Evolutionary conservation across 1,140 invertebrate genomes (phyloP), one percentile per base, ranked within the genome.

Genomic region (Bombyx mandarina): DNA sequence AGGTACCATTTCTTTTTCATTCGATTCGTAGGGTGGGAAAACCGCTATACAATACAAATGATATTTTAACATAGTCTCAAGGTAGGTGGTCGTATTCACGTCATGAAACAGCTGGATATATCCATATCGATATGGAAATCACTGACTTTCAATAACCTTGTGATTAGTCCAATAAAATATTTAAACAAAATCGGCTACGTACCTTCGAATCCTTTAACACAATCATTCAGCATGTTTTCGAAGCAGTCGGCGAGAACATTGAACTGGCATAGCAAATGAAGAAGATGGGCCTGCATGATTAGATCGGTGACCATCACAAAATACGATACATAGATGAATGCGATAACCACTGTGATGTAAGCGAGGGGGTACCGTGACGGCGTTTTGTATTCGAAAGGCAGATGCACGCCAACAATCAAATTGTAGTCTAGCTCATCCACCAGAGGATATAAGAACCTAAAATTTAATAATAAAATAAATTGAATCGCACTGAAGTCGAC

Each of bases 401-500:
- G 9, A 0, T 44, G 56, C 6, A 73, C 52, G 0, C 56, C 60
- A 4, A 69, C 59, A 1, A 68, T 62, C 35, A 75, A 44, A 22
- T 75, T 75, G 61, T 71, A 73, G 7, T 75, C 73, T 7, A 73
- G 6, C 3, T 69, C 71, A 46, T 75, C 73, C 8, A 73, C 22
- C 51, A 75, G 45, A 5, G 70, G 73, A 45, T 65, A 71, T 6
- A 67, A 43, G 44, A 66, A 72, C 73, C 73, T 75, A 50, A 12
- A 64, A 70, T 9, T 7, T 35, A 35, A 35, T 35, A 5, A 35
- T 35, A 35, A 35, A 35, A 35, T 35, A 35, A 35, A 5, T 35
- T 35, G 26, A 35, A 35, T 35, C 26, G 26, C 4, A 5, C 4
- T 35, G 26, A 35, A 35, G 26, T 35, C 26, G 26, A 35, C 26